Evolutionary conservation across 2,113 vertebrate species (phyloP).

Genomic region (Varanus komodoensis): DNA sequence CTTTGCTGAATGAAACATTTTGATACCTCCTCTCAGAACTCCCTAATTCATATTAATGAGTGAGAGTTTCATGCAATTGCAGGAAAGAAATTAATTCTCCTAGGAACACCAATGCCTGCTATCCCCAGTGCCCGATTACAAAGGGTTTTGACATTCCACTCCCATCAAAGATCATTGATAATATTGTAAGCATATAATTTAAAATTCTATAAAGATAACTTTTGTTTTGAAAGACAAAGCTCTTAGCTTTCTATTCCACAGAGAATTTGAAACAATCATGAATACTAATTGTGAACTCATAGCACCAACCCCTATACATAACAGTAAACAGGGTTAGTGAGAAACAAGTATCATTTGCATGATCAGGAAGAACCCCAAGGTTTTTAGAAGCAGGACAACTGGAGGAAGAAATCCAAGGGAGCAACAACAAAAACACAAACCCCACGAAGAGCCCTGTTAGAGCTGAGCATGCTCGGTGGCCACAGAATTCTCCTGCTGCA

Average conservation of each 20-base stretch:
- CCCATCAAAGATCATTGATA: not conserved
- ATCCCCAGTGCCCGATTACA: not conserved
- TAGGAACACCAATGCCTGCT: not conserved
- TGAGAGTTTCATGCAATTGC: not conserved
- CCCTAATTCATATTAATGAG: constrained; percentile 11
- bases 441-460: not conserved
- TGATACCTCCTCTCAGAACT: not conserved
- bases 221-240: not conserved
- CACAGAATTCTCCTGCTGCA: not conserved
- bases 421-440: not conserved
- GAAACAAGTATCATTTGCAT: not conserved
- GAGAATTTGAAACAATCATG: not conserved
- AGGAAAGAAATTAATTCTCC: not conserved
- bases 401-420: not conserved
- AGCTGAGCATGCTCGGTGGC: not conserved
- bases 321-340: not conserved
- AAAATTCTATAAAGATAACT: too few species aligned
- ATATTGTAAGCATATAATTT: too few species aligned
- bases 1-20: not conserved
- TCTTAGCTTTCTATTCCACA: not conserved
- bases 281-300: not conserved
- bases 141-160: not conserved
- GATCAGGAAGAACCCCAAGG: not conserved
- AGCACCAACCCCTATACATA: not conserved
- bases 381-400: not conserved